These are phyloP conservation scores for Entomyzon cyanotis DNA, from an alignment of 2,113 vertebrate species.

Conservation along the genomic window DNA sequence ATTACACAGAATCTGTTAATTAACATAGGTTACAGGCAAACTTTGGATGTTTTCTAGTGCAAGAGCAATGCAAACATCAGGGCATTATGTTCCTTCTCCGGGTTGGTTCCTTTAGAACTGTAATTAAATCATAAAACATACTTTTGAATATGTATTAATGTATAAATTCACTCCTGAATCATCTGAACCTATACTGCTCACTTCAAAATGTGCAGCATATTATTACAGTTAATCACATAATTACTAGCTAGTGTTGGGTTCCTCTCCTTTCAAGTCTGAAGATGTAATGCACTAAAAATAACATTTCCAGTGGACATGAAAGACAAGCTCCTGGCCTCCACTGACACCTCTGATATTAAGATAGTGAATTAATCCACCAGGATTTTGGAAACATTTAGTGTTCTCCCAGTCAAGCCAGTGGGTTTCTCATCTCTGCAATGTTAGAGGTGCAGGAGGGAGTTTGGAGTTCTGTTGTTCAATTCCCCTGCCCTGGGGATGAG, in stretches of 20 bases:
- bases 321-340: not conserved
- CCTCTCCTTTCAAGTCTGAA: not conserved
- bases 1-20: conserved; percentile 4
- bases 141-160: not conserved
- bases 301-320: not conserved
- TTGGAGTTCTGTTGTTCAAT: fast-evolving
- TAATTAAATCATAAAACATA: conserved; percentile 33
- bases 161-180: not conserved
- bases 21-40: not conserved
- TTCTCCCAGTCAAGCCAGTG: not conserved
- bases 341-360: not conserved
- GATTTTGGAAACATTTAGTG: not conserved
- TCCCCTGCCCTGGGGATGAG: not conserved
- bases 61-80: not conserved
- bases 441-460: not conserved
- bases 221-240: conserved; percentile 18
- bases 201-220: not conserved
- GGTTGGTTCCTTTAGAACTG: not conserved
- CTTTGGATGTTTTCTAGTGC: not conserved
- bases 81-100: not conserved
- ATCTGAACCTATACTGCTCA: not conserved
- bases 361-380: not conserved
- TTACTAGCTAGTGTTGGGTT: not conserved
- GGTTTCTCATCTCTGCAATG: not conserved
- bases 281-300: not conserved